Percentiles rank a stretch among this genome's conserved stretches.
Evolutionary conservation across 2,797 vertebrate genomes (phyloP).

Genomic region (Artibeus lituratus): DNA sequence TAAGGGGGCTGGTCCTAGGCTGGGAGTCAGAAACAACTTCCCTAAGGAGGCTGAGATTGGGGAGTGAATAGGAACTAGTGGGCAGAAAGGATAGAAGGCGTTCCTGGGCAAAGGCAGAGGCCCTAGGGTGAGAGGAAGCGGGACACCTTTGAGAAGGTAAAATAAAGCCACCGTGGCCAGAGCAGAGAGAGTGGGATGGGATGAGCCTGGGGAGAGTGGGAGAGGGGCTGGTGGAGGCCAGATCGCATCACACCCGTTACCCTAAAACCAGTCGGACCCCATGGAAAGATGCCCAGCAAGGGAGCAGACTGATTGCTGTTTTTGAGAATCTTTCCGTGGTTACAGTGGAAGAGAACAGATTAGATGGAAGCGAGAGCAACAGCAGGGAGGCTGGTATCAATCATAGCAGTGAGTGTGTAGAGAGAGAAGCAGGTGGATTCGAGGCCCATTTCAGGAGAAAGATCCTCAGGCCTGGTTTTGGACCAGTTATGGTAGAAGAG

Average conservation of each 20-base stretch:
- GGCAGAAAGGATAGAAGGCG: not conserved
- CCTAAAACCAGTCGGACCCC: not conserved
- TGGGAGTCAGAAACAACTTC: not conserved
- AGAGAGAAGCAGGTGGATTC: not conserved
- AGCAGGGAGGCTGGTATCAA: not conserved
- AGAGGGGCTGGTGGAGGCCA: not conserved
- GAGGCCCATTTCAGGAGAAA: not conserved
- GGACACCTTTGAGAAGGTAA: not conserved
- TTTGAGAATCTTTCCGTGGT: not conserved
- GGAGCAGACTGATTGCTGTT: not conserved
- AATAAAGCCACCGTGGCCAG: not conserved
- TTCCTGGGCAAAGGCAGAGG: not conserved
- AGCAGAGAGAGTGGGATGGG: not conserved
- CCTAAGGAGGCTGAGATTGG: not conserved
- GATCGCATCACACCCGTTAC: not conserved
- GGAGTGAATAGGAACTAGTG: not conserved
- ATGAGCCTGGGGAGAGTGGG: not conserved
- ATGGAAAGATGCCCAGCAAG: not conserved
- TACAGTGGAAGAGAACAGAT: not conserved
- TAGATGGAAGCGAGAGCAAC: not conserved
- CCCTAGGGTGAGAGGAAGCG: not conserved
- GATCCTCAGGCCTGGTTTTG: not conserved
- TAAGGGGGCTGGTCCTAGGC: not conserved
- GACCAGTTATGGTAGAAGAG: not conserved
- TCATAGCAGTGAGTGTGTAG: not conserved